These are phyloP conservation scores for Myotis pilosus DNA, from an alignment of 2,797 vertebrate genomes.

Conservation along the genomic window DNA sequence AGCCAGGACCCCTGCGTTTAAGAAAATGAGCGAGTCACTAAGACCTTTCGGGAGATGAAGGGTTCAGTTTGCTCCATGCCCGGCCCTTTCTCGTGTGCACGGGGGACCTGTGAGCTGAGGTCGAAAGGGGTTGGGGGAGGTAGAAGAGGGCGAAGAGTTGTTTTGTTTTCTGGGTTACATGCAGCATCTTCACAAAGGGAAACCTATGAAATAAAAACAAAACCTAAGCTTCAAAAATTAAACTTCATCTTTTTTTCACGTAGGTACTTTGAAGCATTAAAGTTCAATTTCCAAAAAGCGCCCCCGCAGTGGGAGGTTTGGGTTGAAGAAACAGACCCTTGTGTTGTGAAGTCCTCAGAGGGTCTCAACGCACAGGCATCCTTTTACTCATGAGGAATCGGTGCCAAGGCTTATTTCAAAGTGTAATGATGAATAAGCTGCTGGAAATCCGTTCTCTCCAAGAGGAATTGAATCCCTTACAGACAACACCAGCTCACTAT, in stretches of 20 bases:
- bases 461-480: constrained; percentile 73
- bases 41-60: background rate
- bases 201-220: constrained; percentile 29
- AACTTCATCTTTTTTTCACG: constrained; percentile 52
- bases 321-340: constrained; percentile 48
- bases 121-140: background rate
- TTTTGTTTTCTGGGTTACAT: constrained; percentile 15
- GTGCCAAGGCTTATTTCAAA: constrained; percentile 76
- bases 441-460: constrained; percentile 62
- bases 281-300: constrained; percentile 54
- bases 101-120: background rate
- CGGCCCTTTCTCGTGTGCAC: background rate
- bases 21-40: background rate
- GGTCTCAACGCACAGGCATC: constrained; percentile 67
- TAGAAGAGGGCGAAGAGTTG: background rate
- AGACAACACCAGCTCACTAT: constrained; percentile 44
- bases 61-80: background rate
- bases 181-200: background rate
- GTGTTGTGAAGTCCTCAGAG: constrained; percentile 64
- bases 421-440: constrained; percentile 79
- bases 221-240: constrained; percentile 42
- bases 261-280: constrained; percentile 40
- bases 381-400: constrained; percentile 76
- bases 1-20: background rate
- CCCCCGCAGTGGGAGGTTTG: constrained; percentile 43